Evolutionary conservation across 2,888 invertebrate species (phyloP), one percentile per base, ranked within the genome.

Genomic region (Caenorhabditis uteleia): DNA sequence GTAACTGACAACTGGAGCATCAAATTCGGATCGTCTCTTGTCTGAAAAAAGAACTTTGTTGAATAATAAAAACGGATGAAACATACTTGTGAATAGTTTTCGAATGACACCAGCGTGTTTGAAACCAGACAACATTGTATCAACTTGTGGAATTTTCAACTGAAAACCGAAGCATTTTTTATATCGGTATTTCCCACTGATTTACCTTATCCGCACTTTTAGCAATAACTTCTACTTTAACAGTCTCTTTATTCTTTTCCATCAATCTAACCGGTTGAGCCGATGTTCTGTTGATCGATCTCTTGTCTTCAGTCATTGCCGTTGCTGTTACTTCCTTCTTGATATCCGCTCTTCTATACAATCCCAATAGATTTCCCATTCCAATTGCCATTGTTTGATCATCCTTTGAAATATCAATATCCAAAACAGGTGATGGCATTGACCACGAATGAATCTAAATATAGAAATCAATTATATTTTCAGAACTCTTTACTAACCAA

Each of bases 331-430:
- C 39, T 39, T 65, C 65, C 31, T 72, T 67, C 39, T 70, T 68
- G 26, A 65, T 43, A 18, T 83, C 91, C 87, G 82, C 91, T 89
- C 74, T 50, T 53, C 61, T 46, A 78, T 90, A 89, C 59, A 95
- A 89, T 8, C 93, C 92, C 68, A 97, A 88, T 40, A 94, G 87
- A 40, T 95, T 95, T 86, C 74, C 69, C 90, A 94, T 91, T 23
- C 95, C 97, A 25, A 91, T 92, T 7, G 90, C 92, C 66, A 97
- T 83, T 0, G 91, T 89, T 82, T 91, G 90, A 86, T 95, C 92
- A 82, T 88, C 87, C 29, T 86, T 84, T 87, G 88, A 87, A 25
- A 88, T 85, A 57, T 89, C 93, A 82, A 95, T 86, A 84, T 92
- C 92, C 29, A 95, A 87, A 40, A 98, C 88, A 14, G 93, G 90